A percentile compares a stretch with the other conserved stretches of the same genome.
phyloP scores from a whole-genome alignment of 2,797 vertebrate genomes.

The Periophthalmus magnuspinnatus region DNA sequence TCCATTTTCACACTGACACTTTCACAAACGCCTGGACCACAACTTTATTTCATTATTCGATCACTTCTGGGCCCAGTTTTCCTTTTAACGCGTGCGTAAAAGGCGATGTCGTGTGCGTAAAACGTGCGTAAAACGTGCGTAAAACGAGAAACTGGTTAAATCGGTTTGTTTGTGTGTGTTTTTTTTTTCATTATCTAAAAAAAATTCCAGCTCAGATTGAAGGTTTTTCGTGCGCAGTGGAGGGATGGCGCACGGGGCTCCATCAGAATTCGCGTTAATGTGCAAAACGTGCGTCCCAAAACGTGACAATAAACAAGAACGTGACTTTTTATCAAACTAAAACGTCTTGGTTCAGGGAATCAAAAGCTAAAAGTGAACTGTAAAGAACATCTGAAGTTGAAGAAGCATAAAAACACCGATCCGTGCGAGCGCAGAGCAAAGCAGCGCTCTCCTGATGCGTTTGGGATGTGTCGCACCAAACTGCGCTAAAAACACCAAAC shows the following conservation, averaged over 20 bases:
- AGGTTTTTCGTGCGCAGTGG: too few relatives aligned
- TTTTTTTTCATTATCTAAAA: too few relatives aligned
- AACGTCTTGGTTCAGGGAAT: not conserved
- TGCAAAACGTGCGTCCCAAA: too few relatives aligned
- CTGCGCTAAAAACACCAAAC: not conserved
- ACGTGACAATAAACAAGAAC: not conserved
- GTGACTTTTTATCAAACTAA: not conserved
- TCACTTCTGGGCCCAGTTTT: not conserved
- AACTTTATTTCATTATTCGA: too few relatives aligned
- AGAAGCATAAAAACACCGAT: not conserved
- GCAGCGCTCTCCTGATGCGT: not conserved
- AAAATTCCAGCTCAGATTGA: too few relatives aligned
- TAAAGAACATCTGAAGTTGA: not conserved
- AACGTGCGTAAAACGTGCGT: not conserved
- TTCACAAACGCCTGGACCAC: too few relatives aligned
- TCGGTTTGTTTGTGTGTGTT: too few relatives aligned
- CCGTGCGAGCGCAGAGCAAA: not conserved
- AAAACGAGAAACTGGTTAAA: not conserved
- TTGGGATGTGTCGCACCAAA: not conserved
- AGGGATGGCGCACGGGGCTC: too few relatives aligned
- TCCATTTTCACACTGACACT: too few relatives aligned
- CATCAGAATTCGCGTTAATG: too few relatives aligned
- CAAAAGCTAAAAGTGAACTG: not conserved
- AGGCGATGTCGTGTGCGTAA: not conserved
- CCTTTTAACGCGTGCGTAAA: not conserved